Evolutionary conservation across 2,888 invertebrate genomes (phyloP).

Genomic region (Parnassius glacialis): DNA sequence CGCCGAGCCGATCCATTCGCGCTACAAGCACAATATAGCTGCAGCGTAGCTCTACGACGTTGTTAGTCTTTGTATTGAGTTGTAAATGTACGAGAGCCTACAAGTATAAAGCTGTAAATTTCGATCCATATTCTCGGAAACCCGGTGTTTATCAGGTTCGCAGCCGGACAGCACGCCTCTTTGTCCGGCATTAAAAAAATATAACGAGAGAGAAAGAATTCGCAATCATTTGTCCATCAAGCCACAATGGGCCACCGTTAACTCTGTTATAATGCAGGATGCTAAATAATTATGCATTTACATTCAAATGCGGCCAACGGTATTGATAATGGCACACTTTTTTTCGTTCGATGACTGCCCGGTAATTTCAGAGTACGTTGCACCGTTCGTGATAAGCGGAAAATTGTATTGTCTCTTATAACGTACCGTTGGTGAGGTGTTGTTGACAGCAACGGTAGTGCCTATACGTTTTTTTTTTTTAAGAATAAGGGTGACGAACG

Average conservation of each 20-base stretch:
- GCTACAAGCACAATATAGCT: no score
- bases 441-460: no score
- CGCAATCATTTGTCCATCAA: slow-evolving; percentile 73
- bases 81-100: no score
- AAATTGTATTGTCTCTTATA: slow-evolving; percentile 28
- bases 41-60: no score
- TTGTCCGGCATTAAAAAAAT: slow-evolving; percentile 18
- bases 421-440: slow-evolving; percentile 10
- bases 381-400: slow-evolving; percentile 29
- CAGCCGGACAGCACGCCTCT: background rate
- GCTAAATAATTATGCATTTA: slow-evolving; percentile 70
- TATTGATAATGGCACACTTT: slow-evolving; percentile 48
- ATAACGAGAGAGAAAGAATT: slow-evolving; percentile 41
- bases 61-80: no score
- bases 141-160: background rate
- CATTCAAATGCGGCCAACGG: slow-evolving; percentile 56
- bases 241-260: slow-evolving; percentile 67
- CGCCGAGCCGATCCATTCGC: no score
- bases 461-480: no score
- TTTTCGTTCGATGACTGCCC: slow-evolving; percentile 26
- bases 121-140: slow-evolving; percentile 18
- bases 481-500: no score
- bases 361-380: slow-evolving; percentile 33
- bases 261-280: slow-evolving; percentile 60
- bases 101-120: background rate